These are phyloP conservation scores for Poeciliopsis turrubarensis DNA, from an alignment of 2,113 vertebrate genomes.

Conservation along the genomic window DNA sequence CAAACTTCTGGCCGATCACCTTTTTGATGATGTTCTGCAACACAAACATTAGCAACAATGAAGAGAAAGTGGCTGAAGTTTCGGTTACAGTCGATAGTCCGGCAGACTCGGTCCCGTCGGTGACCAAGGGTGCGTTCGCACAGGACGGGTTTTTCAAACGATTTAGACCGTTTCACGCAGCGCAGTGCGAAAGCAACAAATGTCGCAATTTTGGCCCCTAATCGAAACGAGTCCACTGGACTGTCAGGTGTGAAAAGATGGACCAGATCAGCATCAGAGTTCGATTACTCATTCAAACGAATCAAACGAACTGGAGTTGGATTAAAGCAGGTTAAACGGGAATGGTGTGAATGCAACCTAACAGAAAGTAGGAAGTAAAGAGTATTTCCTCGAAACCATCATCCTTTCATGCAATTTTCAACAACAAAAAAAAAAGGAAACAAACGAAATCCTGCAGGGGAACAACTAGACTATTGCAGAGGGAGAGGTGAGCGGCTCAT, in stretches of 20 bases:
- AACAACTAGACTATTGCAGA: neutral
- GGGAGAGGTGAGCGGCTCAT: neutral
- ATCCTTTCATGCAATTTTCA: neutral
- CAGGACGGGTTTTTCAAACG: too few relatives aligned
- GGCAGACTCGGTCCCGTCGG: too few relatives aligned
- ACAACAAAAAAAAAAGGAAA: fast-evolving
- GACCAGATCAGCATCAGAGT: too few relatives aligned
- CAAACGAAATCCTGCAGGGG: neutral
- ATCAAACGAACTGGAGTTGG: too few relatives aligned
- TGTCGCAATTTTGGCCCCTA: too few relatives aligned
- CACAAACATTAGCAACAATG: slow-evolving; percentile 19
- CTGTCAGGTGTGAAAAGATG: too few relatives aligned
- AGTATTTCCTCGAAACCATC: neutral
- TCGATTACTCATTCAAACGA: too few relatives aligned
- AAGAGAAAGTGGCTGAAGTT: neutral
- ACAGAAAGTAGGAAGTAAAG: slow-evolving; percentile 59
- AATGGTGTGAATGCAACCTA: slow-evolving; percentile 1
- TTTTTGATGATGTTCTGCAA: slow-evolving; percentile 98
- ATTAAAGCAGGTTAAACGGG: too few relatives aligned
- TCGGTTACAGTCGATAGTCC: neutral
- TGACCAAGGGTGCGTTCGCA: too few relatives aligned
- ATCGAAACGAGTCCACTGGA: too few relatives aligned
- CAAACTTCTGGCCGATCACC: slow-evolving; percentile 97
- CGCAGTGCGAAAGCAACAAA: too few relatives aligned
- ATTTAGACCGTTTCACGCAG: too few relatives aligned